A percentile compares a stretch with the other conserved stretches of the same genome.
These are phyloP conservation scores for Mustela nigripes DNA, from an alignment of 2,113 vertebrate species.

Conservation along the genomic window DNA sequence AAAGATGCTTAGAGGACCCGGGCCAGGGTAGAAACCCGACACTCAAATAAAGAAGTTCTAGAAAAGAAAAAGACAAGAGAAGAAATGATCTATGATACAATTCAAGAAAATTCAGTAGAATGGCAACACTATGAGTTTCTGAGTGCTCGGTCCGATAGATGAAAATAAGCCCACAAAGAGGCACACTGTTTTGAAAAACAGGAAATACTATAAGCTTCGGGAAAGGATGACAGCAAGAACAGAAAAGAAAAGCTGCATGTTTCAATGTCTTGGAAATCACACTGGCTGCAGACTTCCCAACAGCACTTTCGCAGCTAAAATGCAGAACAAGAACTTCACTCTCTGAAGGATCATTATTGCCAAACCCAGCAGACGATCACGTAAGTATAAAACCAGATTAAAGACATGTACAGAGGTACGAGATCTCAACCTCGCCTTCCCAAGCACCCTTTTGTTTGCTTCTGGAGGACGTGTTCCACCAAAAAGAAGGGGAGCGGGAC, in stretches of 20 bases:
- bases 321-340: background rate
- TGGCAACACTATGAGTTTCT: background rate
- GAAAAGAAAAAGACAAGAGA: background rate
- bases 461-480: background rate
- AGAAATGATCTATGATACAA: background rate
- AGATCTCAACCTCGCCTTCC: background rate
- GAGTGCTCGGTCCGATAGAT: background rate
- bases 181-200: background rate
- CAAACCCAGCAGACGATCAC: background rate
- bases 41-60: background rate
- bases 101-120: background rate
- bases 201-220: too few species aligned
- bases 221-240: background rate
- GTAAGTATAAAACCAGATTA: background rate
- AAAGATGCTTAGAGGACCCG: background rate
- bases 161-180: background rate
- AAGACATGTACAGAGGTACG: background rate
- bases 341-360: background rate
- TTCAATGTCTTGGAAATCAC: background rate
- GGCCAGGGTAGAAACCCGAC: background rate
- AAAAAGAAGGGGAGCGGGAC: background rate
- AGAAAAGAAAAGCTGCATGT: background rate
- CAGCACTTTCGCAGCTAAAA: background rate
- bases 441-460: background rate
- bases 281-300: background rate